A percentile compares a stretch with the other conserved stretches of the same genome.
Conservation (phyloP, 2,113 vertebrate genomes). For the Orientallactaga bullata region DNA sequence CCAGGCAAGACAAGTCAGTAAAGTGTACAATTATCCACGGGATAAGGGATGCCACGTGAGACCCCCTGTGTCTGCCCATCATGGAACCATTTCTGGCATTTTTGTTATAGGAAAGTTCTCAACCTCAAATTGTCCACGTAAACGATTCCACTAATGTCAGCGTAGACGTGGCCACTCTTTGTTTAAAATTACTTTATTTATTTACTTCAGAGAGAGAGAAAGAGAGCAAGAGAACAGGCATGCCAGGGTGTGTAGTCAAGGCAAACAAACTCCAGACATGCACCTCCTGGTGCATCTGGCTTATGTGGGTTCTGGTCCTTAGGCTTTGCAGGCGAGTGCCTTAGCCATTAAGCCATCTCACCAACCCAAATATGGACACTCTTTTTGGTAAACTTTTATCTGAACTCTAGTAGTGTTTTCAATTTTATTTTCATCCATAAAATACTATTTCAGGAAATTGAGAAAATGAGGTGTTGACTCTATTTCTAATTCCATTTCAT, state of each 20-base stretch:
- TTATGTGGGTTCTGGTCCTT: too few species aligned
- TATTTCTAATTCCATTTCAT: neutral
- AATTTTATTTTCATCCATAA: neutral
- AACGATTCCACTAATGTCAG: neutral
- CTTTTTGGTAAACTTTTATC: neutral
- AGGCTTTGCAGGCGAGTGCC: too few species aligned
- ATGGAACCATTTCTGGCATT: neutral
- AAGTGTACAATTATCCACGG: neutral
- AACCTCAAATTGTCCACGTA: neutral
- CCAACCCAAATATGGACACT: neutral
- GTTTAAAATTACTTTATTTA: too few species aligned
- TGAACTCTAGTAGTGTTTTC: constrained; percentile 8
- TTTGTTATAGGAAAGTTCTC: neutral
- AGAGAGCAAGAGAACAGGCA: too few species aligned
- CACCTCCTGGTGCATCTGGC: too few species aligned
- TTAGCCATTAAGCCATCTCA: too few species aligned
- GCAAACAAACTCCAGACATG: too few species aligned
- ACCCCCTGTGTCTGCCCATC: neutral
- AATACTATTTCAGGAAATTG: constrained; percentile 8
- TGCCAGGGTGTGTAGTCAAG: too few species aligned
- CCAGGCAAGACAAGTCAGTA: neutral
- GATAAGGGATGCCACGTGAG: neutral
- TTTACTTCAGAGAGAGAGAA: too few species aligned
- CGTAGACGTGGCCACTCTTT: neutral
- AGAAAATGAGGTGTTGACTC: neutral